A percentile compares a stretch with the other conserved stretches of the same genome.
These are phyloP conservation scores for Isichthys henryi DNA, from an alignment of 2,113 vertebrate species.

Conservation along the genomic window DNA sequence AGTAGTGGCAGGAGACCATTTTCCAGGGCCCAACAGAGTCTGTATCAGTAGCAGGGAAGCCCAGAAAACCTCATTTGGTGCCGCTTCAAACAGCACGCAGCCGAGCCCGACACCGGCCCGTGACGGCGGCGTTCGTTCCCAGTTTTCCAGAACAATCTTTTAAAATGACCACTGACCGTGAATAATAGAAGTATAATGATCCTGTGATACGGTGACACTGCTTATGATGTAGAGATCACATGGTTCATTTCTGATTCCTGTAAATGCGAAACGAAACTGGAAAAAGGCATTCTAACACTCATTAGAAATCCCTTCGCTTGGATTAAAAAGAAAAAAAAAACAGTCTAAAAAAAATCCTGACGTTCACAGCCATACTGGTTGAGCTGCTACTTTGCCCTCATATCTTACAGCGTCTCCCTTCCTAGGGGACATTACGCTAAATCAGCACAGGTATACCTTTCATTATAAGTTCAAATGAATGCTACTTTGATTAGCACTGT, in stretches of 20 bases:
- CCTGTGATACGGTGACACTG: not conserved
- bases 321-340: not conserved
- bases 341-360: not conserved
- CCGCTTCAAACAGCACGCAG: no score
- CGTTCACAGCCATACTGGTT: not conserved
- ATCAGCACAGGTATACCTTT: not conserved
- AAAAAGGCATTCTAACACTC: not conserved
- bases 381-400: not conserved
- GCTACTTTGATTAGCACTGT: slow-evolving; percentile 34
- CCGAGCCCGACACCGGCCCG: not conserved
- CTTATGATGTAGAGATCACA: not conserved
- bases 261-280: not conserved
- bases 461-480: not conserved
- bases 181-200: not conserved
- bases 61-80: not conserved
- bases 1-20: not conserved
- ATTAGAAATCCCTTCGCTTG: not conserved
- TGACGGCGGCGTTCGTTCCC: not conserved
- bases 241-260: not conserved
- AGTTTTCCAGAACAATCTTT: not conserved
- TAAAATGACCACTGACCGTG: not conserved
- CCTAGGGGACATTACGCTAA: not conserved
- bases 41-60: not conserved
- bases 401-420: not conserved
- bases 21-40: not conserved